Percentiles rank a stretch among this genome's conserved stretches.
Conservation (phyloP, 2,888 invertebrate species). For the Biston stratarius region DNA sequence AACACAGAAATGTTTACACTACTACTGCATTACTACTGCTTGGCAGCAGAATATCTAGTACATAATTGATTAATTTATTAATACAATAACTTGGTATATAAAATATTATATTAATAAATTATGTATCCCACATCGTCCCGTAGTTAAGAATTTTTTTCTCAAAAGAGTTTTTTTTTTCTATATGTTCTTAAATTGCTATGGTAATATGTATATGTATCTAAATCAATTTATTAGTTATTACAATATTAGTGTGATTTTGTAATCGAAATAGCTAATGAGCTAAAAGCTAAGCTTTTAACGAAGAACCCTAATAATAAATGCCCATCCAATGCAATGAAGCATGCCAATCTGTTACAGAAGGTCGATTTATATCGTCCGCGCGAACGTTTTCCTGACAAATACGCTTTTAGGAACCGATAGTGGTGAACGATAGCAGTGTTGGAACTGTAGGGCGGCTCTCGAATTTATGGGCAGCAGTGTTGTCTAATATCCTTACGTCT, state of each 20-base stretch:
- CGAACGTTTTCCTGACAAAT: slow-evolving; percentile 46
- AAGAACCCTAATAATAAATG: slow-evolving; percentile 5
- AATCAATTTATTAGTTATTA: no score
- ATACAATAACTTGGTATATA: no score
- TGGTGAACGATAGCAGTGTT: slow-evolving; percentile 42
- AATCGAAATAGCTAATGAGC: slow-evolving; percentile 1
- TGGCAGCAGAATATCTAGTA: no score
- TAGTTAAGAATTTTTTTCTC: no score
- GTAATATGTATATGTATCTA: no score
- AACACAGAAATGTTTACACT: no score
- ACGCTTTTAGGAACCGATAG: slow-evolving; percentile 45
- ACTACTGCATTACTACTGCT: no score
- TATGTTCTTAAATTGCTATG: no score
- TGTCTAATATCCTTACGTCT: background rate
- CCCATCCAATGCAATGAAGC: slow-evolving; percentile 9
- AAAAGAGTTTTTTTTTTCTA: no score
- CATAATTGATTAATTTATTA: no score
- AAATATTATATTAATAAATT: no score
- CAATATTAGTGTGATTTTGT: background rate
- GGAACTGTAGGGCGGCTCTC: slow-evolving; percentile 25
- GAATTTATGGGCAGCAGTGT: slow-evolving; percentile 36
- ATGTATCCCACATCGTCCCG: no score
- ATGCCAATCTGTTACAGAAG: slow-evolving; percentile 25
- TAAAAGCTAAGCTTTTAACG: slow-evolving; percentile 1
- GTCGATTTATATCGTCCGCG: slow-evolving; percentile 39